These are phyloP conservation scores for Oceanodroma tethys DNA, from an alignment of 2,113 vertebrate species.

Conservation along the genomic window DNA sequence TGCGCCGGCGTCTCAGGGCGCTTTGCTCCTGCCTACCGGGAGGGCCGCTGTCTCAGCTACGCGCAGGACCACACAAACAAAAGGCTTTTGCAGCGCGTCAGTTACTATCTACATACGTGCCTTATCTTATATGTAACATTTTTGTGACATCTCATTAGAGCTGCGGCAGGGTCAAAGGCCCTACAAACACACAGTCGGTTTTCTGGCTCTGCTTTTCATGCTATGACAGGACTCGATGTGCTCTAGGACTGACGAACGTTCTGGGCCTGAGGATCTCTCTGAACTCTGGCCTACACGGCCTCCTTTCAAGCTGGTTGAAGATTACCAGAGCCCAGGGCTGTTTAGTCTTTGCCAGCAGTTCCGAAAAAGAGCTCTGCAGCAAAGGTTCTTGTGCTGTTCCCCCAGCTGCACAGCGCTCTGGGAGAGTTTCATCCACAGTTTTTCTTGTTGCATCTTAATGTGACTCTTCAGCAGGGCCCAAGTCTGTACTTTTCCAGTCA, in stretches of 20 bases:
- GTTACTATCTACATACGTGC: not conserved
- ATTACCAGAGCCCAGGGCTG: not conserved
- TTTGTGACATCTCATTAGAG: not conserved
- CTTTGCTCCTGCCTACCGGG: not conserved
- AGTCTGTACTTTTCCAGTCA: not conserved
- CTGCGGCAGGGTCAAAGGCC: not conserved
- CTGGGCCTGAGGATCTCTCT: not conserved
- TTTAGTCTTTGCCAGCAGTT: not conserved
- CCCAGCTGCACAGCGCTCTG: not conserved
- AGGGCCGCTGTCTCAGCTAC: not conserved
- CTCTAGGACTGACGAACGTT: rapidly evolving
- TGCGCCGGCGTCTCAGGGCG: rapidly evolving
- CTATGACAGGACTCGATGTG: not conserved
- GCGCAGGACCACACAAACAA: not conserved
- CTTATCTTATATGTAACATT: not conserved
- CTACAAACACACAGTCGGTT: not conserved
- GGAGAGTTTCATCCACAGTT: not conserved
- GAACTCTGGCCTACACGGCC: not conserved
- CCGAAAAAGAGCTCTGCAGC: not conserved
- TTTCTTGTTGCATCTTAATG: not conserved
- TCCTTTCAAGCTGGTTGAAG: constrained; percentile 4
- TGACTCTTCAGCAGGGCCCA: not conserved
- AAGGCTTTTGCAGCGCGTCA: not conserved
- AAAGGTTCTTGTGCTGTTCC: not conserved
- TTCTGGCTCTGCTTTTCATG: not conserved